Conservation (phyloP, 1,140 invertebrate species). For the Dreissena polymorpha region DNA sequence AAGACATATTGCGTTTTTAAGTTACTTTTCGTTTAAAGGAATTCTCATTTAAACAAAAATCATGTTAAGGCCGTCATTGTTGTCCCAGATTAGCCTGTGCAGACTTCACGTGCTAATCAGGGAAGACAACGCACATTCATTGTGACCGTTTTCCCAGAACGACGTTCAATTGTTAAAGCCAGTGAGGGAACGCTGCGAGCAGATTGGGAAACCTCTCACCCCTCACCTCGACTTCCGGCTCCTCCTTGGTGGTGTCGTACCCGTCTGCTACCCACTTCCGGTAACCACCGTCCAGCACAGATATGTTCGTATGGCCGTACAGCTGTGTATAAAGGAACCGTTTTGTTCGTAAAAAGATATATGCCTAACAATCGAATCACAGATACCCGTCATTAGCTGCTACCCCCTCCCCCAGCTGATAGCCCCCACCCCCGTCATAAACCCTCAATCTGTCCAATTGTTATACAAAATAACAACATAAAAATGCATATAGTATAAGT, state of each 20-base stretch:
- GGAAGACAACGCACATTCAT: not conserved
- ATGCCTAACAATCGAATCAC: too few relatives aligned
- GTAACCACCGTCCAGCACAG: constrained; percentile 68
- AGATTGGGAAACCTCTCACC: too few relatives aligned
- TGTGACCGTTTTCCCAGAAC: not conserved
- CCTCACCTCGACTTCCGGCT: constrained; percentile 58
- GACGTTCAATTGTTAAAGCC: not conserved
- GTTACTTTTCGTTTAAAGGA: too few relatives aligned
- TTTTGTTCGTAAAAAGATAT: too few relatives aligned
- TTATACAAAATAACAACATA: too few relatives aligned
- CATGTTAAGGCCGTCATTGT: not conserved
- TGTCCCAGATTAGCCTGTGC: not conserved
- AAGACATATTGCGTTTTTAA: too few relatives aligned
- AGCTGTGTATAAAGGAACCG: constrained; percentile 39
- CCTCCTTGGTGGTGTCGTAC: constrained; percentile 61
- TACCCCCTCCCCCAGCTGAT: too few relatives aligned
- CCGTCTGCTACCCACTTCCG: constrained; percentile 66
- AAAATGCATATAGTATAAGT: too few relatives aligned
- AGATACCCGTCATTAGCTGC: too few relatives aligned
- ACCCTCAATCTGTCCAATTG: too few relatives aligned
- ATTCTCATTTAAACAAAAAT: not conserved
- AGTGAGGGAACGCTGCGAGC: too few relatives aligned
- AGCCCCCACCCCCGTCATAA: too few relatives aligned
- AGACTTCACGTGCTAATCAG: not conserved
- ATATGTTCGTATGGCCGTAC: constrained; percentile 68